Evolutionary conservation across 2,113 vertebrate species (phyloP).

Genomic region (Macaca nemestrina): DNA sequence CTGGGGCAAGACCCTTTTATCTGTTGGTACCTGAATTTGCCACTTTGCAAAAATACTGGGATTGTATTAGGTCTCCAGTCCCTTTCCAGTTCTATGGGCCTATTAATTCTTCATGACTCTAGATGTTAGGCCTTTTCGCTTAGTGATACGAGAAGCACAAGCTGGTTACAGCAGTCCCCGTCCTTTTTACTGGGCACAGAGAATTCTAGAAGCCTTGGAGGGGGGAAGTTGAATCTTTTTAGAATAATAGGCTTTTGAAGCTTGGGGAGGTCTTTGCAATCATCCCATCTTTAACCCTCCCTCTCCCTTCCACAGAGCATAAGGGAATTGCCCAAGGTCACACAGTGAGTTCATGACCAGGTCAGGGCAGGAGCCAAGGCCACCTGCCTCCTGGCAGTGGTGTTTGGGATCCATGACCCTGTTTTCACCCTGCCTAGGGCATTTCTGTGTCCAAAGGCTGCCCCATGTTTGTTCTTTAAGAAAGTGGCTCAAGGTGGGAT

Average conservation of each 20-base stretch:
- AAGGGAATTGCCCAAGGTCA: neutral
- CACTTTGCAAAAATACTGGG: neutral
- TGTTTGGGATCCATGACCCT: neutral
- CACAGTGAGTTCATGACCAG: neutral
- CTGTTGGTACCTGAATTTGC: neutral
- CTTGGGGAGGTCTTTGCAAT: neutral
- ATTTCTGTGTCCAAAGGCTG: neutral
- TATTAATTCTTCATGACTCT: neutral
- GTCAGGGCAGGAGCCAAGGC: neutral
- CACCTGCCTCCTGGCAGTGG: neutral
- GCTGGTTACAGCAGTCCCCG: neutral
- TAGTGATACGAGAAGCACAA: too few species aligned
- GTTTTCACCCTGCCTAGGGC: neutral
- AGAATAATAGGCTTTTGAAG: neutral
- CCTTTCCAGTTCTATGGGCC: neutral
- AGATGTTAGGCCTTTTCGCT: neutral
- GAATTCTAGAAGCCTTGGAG: neutral
- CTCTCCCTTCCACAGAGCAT: neutral
- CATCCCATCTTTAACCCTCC: neutral
- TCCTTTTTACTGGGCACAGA: neutral
- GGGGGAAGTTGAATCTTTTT: neutral
- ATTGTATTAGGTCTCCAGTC: neutral
- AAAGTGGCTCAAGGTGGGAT: neutral
- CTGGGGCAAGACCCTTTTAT: neutral
- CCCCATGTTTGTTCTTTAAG: neutral